Evolutionary conservation across 1,140 invertebrate genomes (phyloP).

Genomic region (Dreissena polymorpha): DNA sequence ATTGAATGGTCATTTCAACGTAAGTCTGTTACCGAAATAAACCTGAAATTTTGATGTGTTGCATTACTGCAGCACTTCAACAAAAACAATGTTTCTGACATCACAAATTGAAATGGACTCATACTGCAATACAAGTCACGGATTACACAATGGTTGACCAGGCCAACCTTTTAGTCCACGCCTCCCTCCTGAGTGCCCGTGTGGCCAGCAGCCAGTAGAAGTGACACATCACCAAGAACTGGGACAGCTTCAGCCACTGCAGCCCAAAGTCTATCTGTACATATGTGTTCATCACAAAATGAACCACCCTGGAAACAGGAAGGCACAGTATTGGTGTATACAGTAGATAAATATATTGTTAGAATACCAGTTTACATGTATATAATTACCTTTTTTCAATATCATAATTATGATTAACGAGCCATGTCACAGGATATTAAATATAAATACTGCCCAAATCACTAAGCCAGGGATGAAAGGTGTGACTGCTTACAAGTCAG

Average conservation of each 20-base stretch:
- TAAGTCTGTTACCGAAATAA: no score
- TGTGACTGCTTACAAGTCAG: no score
- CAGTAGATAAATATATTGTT: constrained; percentile 3
- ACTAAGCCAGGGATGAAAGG: no score
- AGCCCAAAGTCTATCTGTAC: constrained; percentile 81
- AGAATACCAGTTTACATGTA: background rate
- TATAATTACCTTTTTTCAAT: background rate
- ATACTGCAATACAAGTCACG: no score
- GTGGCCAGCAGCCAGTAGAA: constrained; percentile 82
- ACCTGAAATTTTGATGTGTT: no score
- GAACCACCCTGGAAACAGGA: constrained; percentile 77
- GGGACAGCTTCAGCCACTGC: constrained; percentile 81
- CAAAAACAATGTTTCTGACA: no score
- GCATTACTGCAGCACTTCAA: no score
- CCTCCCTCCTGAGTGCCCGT: constrained; percentile 80
- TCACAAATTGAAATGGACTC: no score
- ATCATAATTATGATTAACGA: background rate
- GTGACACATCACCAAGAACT: constrained; percentile 82
- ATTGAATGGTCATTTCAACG: no score
- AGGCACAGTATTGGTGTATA: constrained; percentile 4
- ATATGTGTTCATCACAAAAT: constrained; percentile 80
- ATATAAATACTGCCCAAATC: no score
- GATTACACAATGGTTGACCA: no score
- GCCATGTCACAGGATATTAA: no score
- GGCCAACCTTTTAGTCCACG: constrained; percentile 76